Evolutionary conservation across 2,113 vertebrate genomes (phyloP).

Genomic region (Lampris megalopsis): DNA sequence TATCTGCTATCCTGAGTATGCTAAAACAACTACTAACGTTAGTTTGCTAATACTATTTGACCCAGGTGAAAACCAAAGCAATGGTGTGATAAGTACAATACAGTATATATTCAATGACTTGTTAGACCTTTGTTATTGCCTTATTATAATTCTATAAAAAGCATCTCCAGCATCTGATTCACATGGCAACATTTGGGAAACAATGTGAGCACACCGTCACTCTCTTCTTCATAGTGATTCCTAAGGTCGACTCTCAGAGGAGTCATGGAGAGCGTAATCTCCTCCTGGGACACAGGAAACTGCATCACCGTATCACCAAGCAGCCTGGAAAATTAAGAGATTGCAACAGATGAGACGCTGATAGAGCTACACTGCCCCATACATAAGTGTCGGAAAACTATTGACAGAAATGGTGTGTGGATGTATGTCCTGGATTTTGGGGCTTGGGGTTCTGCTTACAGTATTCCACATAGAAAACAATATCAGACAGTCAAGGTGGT

Average conservation of each 20-base stretch:
- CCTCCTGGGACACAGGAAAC: conserved; percentile 90
- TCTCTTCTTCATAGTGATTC: conserved; percentile 85
- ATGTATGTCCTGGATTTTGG: too few relatives aligned
- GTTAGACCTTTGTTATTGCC: too few relatives aligned
- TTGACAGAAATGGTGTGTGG: too few relatives aligned
- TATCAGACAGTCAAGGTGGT: too few relatives aligned
- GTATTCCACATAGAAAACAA: too few relatives aligned
- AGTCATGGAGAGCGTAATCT: conserved; percentile 89
- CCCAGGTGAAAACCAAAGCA: neutral
- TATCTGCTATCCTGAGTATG: too few relatives aligned
- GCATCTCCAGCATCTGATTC: neutral
- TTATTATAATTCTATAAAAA: too few relatives aligned
- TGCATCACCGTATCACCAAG: conserved; percentile 85
- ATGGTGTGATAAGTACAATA: too few relatives aligned
- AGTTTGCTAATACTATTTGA: neutral
- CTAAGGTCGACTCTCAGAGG: conserved; percentile 85
- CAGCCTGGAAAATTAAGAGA: conserved; percentile 64
- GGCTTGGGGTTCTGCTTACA: too few relatives aligned
- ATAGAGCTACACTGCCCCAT: neutral
- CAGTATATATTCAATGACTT: too few relatives aligned
- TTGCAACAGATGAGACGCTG: neutral
- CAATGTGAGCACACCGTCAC: conserved; percentile 78
- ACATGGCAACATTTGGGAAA: neutral
- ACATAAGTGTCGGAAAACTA: too few relatives aligned
- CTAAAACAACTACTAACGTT: neutral